Conservation (phyloP, 2,797 vertebrate genomes). For the Urosaurus nigricauda region DNA sequence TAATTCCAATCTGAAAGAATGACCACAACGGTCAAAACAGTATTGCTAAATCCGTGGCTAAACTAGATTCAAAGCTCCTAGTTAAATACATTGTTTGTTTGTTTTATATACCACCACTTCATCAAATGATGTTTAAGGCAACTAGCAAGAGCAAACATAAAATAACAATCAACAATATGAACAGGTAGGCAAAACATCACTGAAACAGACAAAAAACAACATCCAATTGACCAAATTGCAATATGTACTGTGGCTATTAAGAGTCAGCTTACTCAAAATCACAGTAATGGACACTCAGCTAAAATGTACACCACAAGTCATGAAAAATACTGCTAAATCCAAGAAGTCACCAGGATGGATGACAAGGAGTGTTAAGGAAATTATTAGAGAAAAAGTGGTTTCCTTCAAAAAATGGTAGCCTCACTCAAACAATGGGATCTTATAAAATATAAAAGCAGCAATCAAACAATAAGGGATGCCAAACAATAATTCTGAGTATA, state of each 20-base stretch:
- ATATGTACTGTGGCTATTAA: not conserved
- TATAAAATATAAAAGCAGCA: not conserved
- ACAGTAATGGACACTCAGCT: not conserved
- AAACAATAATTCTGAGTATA: not conserved
- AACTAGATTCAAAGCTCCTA: not conserved
- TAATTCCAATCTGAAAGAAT: conserved; percentile 17
- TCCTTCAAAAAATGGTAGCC: not conserved
- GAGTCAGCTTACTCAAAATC: conserved; percentile 1
- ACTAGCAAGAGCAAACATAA: conserved; percentile 1
- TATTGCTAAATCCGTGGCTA: not conserved
- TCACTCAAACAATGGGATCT: not conserved
- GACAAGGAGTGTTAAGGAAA: not conserved
- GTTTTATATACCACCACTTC: not conserved
- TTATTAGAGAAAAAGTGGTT: not conserved
- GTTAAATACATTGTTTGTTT: not conserved
- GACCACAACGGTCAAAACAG: not conserved
- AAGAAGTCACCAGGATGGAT: not conserved
- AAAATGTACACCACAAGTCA: not conserved
- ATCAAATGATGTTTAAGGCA: not conserved
- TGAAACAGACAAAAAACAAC: not conserved
- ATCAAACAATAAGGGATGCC: not conserved
- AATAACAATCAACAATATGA: not conserved
- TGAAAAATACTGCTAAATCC: not conserved
- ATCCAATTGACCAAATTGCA: not conserved
- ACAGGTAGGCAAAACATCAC: not conserved